Percentiles rank a stretch among this genome's conserved stretches.
Evolutionary conservation across 2,888 invertebrate genomes (phyloP).

Genomic region (Sminthurinus aureus): DNA sequence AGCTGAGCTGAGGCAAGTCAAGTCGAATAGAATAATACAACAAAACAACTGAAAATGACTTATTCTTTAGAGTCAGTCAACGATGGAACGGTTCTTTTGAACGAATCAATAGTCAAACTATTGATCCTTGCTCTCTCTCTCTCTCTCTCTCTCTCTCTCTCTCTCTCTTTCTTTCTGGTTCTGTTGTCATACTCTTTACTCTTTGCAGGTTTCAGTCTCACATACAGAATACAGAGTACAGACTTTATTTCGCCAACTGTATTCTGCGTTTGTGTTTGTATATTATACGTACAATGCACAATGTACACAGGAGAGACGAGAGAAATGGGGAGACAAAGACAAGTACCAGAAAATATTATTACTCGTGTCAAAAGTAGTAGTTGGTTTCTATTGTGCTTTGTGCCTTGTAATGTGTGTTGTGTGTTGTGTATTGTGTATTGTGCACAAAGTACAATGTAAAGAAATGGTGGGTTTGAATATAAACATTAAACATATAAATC

Average conservation of each 20-base stretch:
- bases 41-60: slow-evolving; percentile 18
- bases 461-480: neutral
- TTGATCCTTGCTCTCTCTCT: slow-evolving; percentile 25
- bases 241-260: neutral
- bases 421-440: neutral
- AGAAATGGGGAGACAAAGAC: neutral
- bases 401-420: neutral
- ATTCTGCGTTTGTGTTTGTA: neutral
- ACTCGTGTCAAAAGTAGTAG: no score
- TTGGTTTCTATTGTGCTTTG: no score
- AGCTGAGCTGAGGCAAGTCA: no score
- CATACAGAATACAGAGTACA: neutral
- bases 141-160: neutral
- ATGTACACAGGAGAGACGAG: neutral
- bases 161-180: neutral
- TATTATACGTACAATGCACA: neutral
- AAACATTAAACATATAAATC: neutral
- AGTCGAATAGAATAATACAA: no score
- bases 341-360: neutral
- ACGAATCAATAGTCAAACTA: slow-evolving; percentile 37
- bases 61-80: slow-evolving; percentile 41
- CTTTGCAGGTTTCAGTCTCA: neutral
- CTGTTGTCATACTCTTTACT: no score
- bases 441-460: no score
- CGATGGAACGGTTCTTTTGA: slow-evolving; percentile 40